These are phyloP conservation scores for Saxidomus purpurata DNA, from an alignment of 1,140 invertebrate genomes.

Conservation along the genomic window DNA sequence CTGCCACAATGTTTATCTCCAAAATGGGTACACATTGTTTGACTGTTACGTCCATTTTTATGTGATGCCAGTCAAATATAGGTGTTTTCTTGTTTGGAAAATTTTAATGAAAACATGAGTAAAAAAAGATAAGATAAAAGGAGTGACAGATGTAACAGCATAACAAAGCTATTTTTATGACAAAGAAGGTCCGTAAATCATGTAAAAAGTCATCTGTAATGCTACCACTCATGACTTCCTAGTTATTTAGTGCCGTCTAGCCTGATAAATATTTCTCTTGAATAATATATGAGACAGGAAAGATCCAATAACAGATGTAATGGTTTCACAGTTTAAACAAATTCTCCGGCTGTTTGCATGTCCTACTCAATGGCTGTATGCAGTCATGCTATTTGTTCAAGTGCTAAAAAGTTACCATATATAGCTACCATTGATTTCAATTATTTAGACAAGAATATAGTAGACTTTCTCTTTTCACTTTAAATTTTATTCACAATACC, in stretches of 20 bases:
- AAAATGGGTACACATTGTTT: too few species aligned
- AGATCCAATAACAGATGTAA: not conserved
- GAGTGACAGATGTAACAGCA: too few species aligned
- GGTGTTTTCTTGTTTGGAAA: too few species aligned
- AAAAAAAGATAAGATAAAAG: too few species aligned
- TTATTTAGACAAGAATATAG: not conserved
- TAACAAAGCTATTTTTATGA: too few species aligned
- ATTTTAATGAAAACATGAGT: too few species aligned
- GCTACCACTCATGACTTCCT: too few species aligned
- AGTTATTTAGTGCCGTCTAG: not conserved
- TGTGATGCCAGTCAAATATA: too few species aligned
- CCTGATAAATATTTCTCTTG: not conserved
- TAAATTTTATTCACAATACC: not conserved
- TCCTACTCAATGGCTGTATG: not conserved
- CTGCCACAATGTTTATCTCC: too few species aligned
- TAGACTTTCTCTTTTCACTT: not conserved
- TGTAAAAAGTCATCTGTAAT: too few species aligned
- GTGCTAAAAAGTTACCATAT: not conserved
- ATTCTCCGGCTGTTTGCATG: not conserved
- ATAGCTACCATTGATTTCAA: conserved; percentile 10
- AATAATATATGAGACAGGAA: conserved; percentile 24
- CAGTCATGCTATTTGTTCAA: not conserved
- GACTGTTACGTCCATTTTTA: too few species aligned
- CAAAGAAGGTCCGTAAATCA: too few species aligned
- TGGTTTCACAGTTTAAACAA: conserved; percentile 12